These are phyloP conservation scores for Spodoptera frugiperda DNA, from an alignment of 1,140 invertebrate species.

Conservation along the genomic window DNA sequence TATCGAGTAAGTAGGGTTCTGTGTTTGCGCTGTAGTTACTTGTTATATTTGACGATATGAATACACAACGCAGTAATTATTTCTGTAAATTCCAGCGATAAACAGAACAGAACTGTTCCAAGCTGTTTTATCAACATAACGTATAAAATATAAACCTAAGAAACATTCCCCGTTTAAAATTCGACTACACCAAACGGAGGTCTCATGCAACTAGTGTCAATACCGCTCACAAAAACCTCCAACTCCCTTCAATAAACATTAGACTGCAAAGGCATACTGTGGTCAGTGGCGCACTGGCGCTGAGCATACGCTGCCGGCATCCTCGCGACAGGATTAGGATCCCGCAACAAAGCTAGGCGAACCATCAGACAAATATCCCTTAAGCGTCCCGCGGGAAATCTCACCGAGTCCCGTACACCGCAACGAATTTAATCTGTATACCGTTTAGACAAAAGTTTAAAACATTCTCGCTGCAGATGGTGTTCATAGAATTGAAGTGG, in stretches of 20 bases:
- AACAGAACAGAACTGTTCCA: too few relatives aligned
- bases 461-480: constrained; percentile 1
- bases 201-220: constrained; percentile 20
- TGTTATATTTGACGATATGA: too few relatives aligned
- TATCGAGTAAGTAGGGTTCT: too few relatives aligned
- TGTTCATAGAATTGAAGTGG: constrained; percentile 5
- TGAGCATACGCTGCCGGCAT: not conserved
- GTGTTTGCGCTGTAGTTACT: too few relatives aligned
- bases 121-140: too few relatives aligned
- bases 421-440: constrained; percentile 44
- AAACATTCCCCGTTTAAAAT: too few relatives aligned
- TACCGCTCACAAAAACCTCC: not conserved
- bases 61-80: too few relatives aligned
- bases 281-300: not conserved
- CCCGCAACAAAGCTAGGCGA: constrained; percentile 22
- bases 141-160: too few relatives aligned
- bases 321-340: constrained; percentile 19
- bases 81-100: too few relatives aligned
- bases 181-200: not conserved
- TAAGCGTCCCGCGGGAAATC: constrained; percentile 41
- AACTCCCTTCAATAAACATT: constrained; percentile 1
- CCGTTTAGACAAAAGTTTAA: constrained; percentile 33
- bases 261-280: constrained; percentile 5
- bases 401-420: constrained; percentile 23
- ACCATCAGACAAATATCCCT: constrained; percentile 32